Evolutionary conservation across 1,140 invertebrate species (phyloP), one percentile per base, ranked within the genome.

Genomic region (Pentalonia nigronervosa): DNA sequence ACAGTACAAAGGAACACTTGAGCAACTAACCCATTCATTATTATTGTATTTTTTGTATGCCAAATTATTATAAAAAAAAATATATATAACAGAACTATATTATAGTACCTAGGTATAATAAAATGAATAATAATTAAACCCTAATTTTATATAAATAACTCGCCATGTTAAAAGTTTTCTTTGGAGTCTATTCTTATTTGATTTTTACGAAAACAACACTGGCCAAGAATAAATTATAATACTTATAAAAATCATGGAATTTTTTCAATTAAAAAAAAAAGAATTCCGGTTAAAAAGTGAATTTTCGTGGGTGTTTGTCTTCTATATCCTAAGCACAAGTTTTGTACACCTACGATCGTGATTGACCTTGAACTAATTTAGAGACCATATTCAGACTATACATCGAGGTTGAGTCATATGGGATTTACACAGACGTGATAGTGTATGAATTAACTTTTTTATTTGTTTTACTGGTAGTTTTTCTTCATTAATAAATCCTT

Each of bases 311-410:
- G 50, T 89, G 21, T 89, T 53, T 2, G 20, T 53, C 9, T 34
- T 21, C 3, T 0, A 53, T 89, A 53, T 53, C 30, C 34, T 45
- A 60, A 25, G 50, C 21, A 14, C 45, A 34, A 25, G 60, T 91
- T 91, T 91, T 91, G 41, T 81, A 67, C n/a, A 36, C 25, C n/a
- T 76, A 50, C n/a, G 23, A 34, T 76, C 8, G 45, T 17, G 9
- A 36, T 53, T 48, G 91, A 81, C 47, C 76, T 92, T 50, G 76
- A 92, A 92, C 76, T 50, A 92, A 91, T 91, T 91, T 92, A 83
- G 30, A 83, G n/a, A 50, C 45, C 76, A 17, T 50, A 34, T 21
- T 48, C 20, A 83, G 76, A 83, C 67, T 60, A 47, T 14, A 60
- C 56, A 34, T 21, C 3, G 56, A 67, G 21, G 25, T 76, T 76